These are phyloP conservation scores for Dasypus novemcinctus DNA, from an alignment of 2,113 vertebrate species.

Conservation along the genomic window DNA sequence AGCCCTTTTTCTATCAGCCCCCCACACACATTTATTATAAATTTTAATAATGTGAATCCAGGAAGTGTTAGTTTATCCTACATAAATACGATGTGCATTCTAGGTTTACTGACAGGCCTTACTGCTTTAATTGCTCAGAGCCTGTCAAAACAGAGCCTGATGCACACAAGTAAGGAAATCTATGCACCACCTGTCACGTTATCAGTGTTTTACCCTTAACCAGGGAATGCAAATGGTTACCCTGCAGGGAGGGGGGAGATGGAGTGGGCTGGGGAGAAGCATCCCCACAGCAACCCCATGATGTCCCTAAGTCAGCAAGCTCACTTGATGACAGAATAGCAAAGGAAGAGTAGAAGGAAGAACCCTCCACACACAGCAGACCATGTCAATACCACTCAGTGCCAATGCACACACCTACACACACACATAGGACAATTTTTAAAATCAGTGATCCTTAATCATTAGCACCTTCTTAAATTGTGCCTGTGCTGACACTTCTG, in stretches of 20 bases:
- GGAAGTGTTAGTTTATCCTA: background rate
- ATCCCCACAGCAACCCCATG: accelerated
- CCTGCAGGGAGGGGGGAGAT: background rate
- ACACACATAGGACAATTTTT: too few relatives aligned
- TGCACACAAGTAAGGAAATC: background rate
- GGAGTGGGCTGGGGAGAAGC: background rate
- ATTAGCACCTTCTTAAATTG: background rate
- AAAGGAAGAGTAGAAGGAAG: background rate
- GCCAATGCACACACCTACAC: background rate
- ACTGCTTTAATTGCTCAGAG: conserved; percentile 47
- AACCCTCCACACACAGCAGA: background rate
- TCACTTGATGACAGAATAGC: background rate
- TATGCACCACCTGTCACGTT: background rate
- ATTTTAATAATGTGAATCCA: conserved; percentile 23
- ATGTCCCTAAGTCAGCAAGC: background rate
- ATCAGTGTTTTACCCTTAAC: background rate
- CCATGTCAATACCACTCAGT: background rate
- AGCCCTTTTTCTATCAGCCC: conserved; percentile 19
- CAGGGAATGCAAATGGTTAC: background rate
- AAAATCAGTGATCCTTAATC: background rate
- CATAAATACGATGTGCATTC: conserved; percentile 21
- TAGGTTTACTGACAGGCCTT: conserved; percentile 17
- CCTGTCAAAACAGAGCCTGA: conserved; percentile 14
- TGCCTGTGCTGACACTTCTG: background rate
- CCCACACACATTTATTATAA: conserved; percentile 44